Percentiles rank a stretch among this genome's conserved stretches.
Conservation (phyloP, 2,888 invertebrate species). For the Xestoiulus laeticollis region DNA sequence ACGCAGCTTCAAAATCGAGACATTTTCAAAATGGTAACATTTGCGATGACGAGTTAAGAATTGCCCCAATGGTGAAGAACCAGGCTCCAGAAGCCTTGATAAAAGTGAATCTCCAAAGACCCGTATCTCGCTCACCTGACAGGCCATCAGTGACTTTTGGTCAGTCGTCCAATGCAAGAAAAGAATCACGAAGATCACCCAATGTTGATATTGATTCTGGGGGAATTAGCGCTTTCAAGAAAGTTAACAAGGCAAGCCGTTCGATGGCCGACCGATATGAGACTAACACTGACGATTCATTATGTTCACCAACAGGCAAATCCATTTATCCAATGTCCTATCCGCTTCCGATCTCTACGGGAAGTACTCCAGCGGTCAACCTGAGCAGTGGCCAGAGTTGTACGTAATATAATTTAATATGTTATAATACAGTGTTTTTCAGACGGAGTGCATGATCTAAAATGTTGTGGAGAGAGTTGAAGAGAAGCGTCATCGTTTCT, state of each 20-base stretch:
- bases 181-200: background rate
- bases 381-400: slow-evolving; percentile 35
- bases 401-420: background rate
- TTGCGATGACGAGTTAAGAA: background rate
- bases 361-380: slow-evolving; percentile 39
- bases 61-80: background rate
- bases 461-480: background rate
- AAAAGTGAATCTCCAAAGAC: slow-evolving; percentile 11
- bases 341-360: slow-evolving; percentile 35
- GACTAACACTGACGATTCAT: background rate
- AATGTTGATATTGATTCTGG: slow-evolving; percentile 36
- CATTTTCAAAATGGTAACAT: slow-evolving; percentile 1
- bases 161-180: background rate
- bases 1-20: background rate
- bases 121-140: background rate
- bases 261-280: slow-evolving; percentile 19
- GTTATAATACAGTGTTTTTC: background rate
- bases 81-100: background rate
- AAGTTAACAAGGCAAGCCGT: slow-evolving; percentile 43
- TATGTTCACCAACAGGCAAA: slow-evolving; percentile 22
- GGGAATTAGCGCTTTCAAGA: slow-evolving; percentile 53
- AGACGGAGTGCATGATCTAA: background rate
- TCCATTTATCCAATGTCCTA: slow-evolving; percentile 51
- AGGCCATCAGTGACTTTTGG: background rate
- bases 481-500: too few relatives aligned